phyloP scores from a whole-genome alignment of 2,888 invertebrate species.

The Lucinisca nassula region DNA sequence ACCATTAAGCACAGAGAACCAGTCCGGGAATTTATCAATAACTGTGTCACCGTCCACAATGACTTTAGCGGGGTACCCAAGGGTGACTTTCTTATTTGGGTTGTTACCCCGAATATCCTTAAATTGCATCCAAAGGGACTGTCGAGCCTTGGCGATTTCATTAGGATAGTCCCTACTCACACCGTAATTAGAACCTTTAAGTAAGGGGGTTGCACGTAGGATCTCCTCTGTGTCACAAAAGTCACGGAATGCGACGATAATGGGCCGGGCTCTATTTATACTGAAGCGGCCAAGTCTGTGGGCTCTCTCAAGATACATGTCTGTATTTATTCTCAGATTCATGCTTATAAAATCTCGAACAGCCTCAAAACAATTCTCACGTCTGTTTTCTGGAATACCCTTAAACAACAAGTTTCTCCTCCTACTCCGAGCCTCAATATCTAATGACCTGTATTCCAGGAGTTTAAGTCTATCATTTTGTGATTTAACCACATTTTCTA shows the following conservation, averaged over 20 bases:
- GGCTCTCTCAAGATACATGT: background rate
- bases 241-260: background rate
- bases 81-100: background rate
- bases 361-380: background rate
- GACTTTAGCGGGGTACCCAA: background rate
- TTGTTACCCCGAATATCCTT: background rate
- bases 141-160: background rate
- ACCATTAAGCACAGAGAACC: background rate
- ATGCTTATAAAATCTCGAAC: background rate
- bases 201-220: background rate
- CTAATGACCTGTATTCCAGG: background rate
- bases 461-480: background rate
- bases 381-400: background rate
- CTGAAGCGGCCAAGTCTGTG: background rate
- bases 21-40: background rate
- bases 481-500: too few species aligned
- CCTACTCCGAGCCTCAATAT: background rate
- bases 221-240: background rate
- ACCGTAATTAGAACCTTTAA: background rate
- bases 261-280: background rate
- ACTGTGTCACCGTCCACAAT: background rate
- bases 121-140: background rate
- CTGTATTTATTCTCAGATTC: background rate
- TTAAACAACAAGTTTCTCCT: background rate
- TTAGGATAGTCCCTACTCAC: background rate